phyloP scores from a whole-genome alignment of 1,140 invertebrate species.

The Teleopsis dalmanni region DNA sequence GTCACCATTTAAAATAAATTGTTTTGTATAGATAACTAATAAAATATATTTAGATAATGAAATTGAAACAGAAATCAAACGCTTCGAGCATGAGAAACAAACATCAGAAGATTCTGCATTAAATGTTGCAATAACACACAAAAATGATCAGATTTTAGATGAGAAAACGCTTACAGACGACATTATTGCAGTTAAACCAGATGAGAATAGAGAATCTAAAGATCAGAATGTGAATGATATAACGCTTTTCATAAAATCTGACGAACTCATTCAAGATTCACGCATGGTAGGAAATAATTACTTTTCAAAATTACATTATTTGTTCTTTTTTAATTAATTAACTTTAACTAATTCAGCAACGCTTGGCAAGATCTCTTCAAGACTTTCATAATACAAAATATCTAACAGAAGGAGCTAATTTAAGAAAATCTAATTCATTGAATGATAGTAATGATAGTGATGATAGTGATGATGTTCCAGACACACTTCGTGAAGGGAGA shows the following conservation, averaged over 20 bases:
- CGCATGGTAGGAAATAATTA: neutral
- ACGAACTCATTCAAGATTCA: neutral
- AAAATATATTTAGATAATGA: no score
- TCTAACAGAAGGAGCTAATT: neutral
- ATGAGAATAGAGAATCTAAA: neutral
- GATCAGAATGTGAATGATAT: neutral
- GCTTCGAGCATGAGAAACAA: no score
- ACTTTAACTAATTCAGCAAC: slow-evolving; percentile 6
- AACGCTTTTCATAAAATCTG: neutral
- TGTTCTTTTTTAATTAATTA: neutral
- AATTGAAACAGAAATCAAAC: no score
- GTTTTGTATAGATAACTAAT: no score
- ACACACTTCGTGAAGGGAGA: slow-evolving; percentile 8
- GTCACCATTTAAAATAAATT: no score
- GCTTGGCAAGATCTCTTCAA: slow-evolving; percentile 6
- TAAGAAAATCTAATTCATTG: neutral
- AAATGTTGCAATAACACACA: neutral
- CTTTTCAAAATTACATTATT: neutral
- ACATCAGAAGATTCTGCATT: no score
- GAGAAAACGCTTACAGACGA: neutral
- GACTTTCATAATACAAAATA: slow-evolving; percentile 5
- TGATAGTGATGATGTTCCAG: slow-evolving; percentile 1
- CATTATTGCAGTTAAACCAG: neutral
- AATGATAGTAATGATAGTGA: neutral
- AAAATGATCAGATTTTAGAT: neutral